Base-by-base conservation (phyloP, 1,140 invertebrate genomes). In the Pseudomyrmex gracilis region DNA sequence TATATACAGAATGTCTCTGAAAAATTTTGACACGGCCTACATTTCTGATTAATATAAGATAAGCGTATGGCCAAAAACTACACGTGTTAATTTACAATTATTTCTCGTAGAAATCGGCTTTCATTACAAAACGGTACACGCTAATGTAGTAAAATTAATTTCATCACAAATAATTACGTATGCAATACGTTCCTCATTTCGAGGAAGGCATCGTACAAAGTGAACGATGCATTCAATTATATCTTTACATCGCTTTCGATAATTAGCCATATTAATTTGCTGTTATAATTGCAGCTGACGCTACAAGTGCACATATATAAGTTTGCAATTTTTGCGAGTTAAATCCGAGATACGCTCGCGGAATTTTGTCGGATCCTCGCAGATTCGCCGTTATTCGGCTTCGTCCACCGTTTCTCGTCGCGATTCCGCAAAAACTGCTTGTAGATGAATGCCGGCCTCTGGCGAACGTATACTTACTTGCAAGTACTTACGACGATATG, bases 351-450 rank as follows among this genome's bases (percentile, higher is more conserved):
- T 45, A 24, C 43, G 17, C 15, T 68, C 63, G 43, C 63, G 12
- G n/a, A 10, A 58, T 58, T 66, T 85, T 43, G 61, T 58, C 12
- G 17, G 17, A 15, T 55, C 15, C 15, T 45, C 15, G 55, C 24
- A 15, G 13, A 67, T 80, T 55, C 47, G 47, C 74, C 20, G 24
- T 71, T 85, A 53, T 53, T 78, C 67, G 34, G 45, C 17, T 49
- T 22, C 63, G 22, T 80, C 51, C 24, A 24, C 57, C 22, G n/a
- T 24, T 74, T 51, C 55, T 66, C 51, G 57, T 73, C 17, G 67
- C 43, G 68, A 83, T 73, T 86, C 66, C 43, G 43, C 60, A 61
- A 86, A 87, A 66, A 43, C n/a, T 15, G 9, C 4, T 53, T 45
- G 45, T 15, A 17, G 43, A 55, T 17, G 73, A 84, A 80, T 73